These are phyloP conservation scores for Leistus spinibarbis DNA, from an alignment of 2,888 invertebrate species.

Conservation along the genomic window DNA sequence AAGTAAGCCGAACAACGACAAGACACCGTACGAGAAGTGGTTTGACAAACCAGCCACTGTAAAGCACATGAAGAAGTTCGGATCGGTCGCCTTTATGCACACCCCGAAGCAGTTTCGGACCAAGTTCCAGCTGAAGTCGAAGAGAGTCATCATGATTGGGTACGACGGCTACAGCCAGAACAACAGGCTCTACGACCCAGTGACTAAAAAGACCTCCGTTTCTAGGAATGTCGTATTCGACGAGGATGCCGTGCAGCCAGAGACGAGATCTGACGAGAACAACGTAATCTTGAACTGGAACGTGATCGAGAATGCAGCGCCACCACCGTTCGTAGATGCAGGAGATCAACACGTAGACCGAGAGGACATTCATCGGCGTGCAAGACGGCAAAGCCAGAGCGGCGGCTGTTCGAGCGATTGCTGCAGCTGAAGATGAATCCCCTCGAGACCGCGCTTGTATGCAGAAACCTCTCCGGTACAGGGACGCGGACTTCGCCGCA, in stretches of 20 bases:
- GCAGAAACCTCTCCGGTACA: not conserved
- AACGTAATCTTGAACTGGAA: not conserved
- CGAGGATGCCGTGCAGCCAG: no score
- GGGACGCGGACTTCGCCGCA: not conserved
- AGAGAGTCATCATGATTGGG: not conserved
- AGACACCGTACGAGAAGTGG: slow-evolving; percentile 4
- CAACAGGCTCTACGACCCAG: not conserved
- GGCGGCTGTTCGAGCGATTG: not conserved
- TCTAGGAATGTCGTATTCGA: not conserved
- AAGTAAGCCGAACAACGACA: not conserved
- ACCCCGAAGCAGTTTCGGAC: not conserved
- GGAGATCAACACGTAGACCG: not conserved
- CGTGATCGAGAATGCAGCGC: not conserved
- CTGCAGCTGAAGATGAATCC: not conserved
- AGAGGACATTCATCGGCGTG: not conserved
- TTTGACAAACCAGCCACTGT: not conserved
- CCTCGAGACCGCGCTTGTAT: not conserved
- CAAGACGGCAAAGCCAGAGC: no score
- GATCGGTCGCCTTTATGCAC: not conserved
- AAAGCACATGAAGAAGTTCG: not conserved
- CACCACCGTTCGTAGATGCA: not conserved
- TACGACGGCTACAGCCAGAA: not conserved
- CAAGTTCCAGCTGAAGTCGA: slow-evolving; percentile 1
- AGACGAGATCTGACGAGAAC: not conserved
- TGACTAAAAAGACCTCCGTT: not conserved